Conservation (phyloP, 2,113 vertebrate species). For the Oryzias celebensis region DNA sequence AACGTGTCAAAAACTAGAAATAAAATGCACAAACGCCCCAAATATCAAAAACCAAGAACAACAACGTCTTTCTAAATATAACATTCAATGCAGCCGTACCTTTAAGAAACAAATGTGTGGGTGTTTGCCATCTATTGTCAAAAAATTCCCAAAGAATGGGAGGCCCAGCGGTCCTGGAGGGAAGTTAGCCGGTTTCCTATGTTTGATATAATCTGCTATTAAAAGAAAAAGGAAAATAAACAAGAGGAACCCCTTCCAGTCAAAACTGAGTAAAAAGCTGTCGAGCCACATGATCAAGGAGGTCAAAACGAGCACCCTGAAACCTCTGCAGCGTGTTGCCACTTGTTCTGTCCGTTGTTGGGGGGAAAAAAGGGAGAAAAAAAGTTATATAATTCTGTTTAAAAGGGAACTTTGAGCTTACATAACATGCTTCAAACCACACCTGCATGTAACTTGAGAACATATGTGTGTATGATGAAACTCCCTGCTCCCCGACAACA, state of each 20-base stretch:
- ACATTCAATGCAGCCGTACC: constrained; percentile 21
- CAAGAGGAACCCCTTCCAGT: constrained; percentile 62
- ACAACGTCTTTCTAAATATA: not conserved
- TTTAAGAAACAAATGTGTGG: constrained; percentile 62
- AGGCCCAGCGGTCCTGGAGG: constrained; percentile 74
- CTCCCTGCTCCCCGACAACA: too few relatives aligned
- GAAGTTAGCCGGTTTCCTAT: constrained; percentile 66
- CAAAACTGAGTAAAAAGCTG: constrained; percentile 54
- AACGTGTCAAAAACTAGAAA: not conserved
- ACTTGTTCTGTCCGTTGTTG: too few relatives aligned
- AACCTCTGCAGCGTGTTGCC: not conserved
- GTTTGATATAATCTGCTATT: constrained; percentile 64
- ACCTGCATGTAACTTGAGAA: too few relatives aligned
- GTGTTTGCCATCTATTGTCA: constrained; percentile 51
- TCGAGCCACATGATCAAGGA: constrained; percentile 51
- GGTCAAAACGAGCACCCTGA: not conserved
- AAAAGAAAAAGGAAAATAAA: constrained; percentile 71
- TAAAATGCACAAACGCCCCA: not conserved
- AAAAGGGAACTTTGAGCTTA: too few relatives aligned
- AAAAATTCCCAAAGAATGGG: constrained; percentile 73
- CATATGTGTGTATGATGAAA: too few relatives aligned
- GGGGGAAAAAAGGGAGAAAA: too few relatives aligned
- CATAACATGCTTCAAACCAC: too few relatives aligned
- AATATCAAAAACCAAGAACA: not conserved
- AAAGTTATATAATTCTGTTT: too few relatives aligned